phyloP scores from a whole-genome alignment of 2,113 vertebrate species.

The Irena cyanogastra region DNA sequence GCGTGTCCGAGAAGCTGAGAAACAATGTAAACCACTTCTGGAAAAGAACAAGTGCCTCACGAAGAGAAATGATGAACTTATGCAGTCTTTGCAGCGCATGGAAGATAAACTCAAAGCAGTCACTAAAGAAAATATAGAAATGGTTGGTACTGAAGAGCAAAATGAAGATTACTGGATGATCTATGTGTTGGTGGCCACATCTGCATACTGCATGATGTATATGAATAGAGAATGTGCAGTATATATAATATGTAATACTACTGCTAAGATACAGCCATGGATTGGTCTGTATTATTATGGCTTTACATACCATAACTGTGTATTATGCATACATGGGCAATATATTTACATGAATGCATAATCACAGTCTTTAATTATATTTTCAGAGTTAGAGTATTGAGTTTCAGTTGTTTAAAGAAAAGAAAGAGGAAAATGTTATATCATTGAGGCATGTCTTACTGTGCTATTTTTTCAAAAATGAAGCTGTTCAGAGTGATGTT shows the following conservation, averaged over 20 bases:
- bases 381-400: background rate
- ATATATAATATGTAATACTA: background rate
- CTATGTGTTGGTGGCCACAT: background rate
- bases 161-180: background rate
- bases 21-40: constrained; percentile 94
- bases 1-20: constrained; percentile 92
- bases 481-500: background rate
- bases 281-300: background rate
- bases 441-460: background rate
- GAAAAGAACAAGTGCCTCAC: constrained; percentile 96
- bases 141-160: constrained; percentile 76
- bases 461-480: background rate
- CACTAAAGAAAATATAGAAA: constrained; percentile 92
- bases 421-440: background rate
- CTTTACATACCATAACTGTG: background rate
- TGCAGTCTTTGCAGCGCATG: constrained; percentile 89
- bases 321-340: background rate
- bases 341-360: background rate
- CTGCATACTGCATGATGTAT: background rate
- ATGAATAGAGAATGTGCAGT: background rate
- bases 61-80: constrained; percentile 94
- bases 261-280: background rate
- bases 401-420: background rate
- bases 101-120: constrained; percentile 91
- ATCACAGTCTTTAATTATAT: background rate